phyloP scores from a whole-genome alignment of 2,888 invertebrate genomes.

The Hoplodrina blanda region DNA sequence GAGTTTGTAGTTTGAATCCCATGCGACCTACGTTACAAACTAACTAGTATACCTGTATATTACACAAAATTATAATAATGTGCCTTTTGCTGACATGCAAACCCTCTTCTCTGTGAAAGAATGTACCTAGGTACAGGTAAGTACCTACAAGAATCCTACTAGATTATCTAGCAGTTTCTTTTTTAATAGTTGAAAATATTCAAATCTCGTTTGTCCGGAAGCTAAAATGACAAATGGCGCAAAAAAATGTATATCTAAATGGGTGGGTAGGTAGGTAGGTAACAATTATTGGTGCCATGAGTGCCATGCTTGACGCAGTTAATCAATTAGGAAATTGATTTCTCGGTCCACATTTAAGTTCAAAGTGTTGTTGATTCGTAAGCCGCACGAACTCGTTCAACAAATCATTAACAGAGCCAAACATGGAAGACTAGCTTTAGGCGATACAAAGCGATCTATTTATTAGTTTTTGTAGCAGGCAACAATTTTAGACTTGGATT shows the following conservation, averaged over 20 bases:
- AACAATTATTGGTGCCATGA: conserved; percentile 5
- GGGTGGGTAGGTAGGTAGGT: conserved; percentile 1
- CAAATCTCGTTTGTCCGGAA: conserved; percentile 16
- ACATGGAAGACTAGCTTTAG: conserved; percentile 23
- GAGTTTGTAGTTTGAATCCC: background rate
- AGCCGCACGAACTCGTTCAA: conserved; percentile 41
- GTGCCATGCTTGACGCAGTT: conserved; percentile 15
- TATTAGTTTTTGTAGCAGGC: conserved; percentile 15
- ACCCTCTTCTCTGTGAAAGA: background rate
- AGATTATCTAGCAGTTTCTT: background rate
- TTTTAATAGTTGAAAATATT: background rate
- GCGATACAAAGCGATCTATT: conserved; percentile 19
- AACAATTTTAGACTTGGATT: conserved; percentile 7
- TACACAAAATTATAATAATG: background rate
- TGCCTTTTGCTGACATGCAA: background rate
- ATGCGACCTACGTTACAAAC: background rate
- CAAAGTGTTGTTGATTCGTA: conserved; percentile 18
- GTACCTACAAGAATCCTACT: too few species aligned
- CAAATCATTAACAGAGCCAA: conserved; percentile 23
- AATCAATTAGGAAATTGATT: conserved; percentile 58
- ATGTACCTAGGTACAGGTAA: background rate
- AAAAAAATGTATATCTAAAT: conserved; percentile 48
- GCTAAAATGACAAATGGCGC: conserved; percentile 14
- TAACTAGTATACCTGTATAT: too few species aligned
- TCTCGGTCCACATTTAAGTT: conserved; percentile 32